phyloP scores from a whole-genome alignment of 2,888 invertebrate species.

The Cerastis rubricosa region DNA sequence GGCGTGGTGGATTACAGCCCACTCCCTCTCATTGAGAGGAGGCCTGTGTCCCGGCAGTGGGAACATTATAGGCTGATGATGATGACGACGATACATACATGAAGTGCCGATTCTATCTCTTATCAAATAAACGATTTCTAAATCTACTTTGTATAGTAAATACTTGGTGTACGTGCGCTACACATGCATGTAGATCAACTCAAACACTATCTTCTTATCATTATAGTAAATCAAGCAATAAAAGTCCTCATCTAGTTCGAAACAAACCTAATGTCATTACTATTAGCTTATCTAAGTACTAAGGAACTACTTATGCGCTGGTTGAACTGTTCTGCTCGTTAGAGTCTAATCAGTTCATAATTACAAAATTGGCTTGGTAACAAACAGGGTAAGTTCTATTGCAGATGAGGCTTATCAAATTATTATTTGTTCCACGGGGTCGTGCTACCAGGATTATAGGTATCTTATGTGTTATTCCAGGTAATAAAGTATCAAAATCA shows the following conservation, averaged over 20 bases:
- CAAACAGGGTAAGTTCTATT: constrained; percentile 1
- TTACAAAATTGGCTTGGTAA: constrained; percentile 22
- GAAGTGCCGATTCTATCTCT: too few relatives aligned
- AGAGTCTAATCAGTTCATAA: constrained; percentile 3
- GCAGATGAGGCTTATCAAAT: background rate
- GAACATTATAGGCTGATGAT: too few relatives aligned
- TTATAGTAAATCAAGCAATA: constrained; percentile 7
- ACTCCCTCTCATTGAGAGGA: too few relatives aligned
- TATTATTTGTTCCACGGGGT: background rate
- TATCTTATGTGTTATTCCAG: background rate
- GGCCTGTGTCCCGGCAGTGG: too few relatives aligned
- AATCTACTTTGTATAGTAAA: background rate
- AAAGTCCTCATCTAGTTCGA: constrained; percentile 6
- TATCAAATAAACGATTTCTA: background rate
- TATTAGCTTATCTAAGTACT: constrained; percentile 27
- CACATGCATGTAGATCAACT: constrained; percentile 5
- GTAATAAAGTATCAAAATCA: background rate
- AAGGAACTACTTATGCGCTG: constrained; percentile 8
- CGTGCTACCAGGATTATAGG: background rate
- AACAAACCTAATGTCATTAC: constrained; percentile 16
- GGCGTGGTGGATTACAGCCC: too few relatives aligned
- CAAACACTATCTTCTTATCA: background rate
- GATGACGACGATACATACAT: background rate
- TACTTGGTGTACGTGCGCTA: background rate
- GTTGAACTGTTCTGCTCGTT: background rate